Evolutionary conservation across 2,797 vertebrate species (phyloP).

Genomic region (Enteromius anoplus): DNA sequence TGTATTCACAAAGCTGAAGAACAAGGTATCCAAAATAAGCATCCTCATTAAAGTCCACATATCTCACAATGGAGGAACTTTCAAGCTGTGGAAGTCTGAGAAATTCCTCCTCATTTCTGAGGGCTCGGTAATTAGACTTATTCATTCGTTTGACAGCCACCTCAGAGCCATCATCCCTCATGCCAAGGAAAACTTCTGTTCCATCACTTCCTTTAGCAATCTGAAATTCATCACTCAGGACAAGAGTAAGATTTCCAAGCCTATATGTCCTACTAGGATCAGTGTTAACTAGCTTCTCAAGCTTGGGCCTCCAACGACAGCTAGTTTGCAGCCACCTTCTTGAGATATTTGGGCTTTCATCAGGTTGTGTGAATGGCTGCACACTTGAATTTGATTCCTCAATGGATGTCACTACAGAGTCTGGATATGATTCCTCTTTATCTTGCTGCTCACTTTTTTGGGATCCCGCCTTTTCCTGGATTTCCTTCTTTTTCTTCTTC

Average conservation of each 20-base stretch:
- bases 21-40: too few species aligned
- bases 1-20: too few species aligned
- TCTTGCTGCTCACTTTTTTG: not conserved
- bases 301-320: conserved; percentile 59
- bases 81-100: too few species aligned
- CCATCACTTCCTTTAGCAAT: conserved; percentile 57
- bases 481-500: conserved; percentile 16
- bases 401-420: not conserved
- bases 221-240: conserved; percentile 55
- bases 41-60: too few species aligned
- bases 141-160: too few species aligned
- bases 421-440: not conserved
- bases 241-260: conserved; percentile 19
- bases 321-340: conserved; percentile 57
- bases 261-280: too few species aligned
- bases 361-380: not conserved
- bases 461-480: not conserved
- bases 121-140: too few species aligned
- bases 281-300: conserved; percentile 55
- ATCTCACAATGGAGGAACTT: too few species aligned
- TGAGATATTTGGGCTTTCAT: not conserved
- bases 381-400: conserved; percentile 48
- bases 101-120: too few species aligned
- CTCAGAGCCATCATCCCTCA: too few species aligned
- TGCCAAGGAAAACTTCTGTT: too few species aligned